A percentile compares a stretch with the other conserved stretches of the same genome.
phyloP scores from a whole-genome alignment of 2,113 vertebrate genomes.

The Rallus limicola region DNA sequence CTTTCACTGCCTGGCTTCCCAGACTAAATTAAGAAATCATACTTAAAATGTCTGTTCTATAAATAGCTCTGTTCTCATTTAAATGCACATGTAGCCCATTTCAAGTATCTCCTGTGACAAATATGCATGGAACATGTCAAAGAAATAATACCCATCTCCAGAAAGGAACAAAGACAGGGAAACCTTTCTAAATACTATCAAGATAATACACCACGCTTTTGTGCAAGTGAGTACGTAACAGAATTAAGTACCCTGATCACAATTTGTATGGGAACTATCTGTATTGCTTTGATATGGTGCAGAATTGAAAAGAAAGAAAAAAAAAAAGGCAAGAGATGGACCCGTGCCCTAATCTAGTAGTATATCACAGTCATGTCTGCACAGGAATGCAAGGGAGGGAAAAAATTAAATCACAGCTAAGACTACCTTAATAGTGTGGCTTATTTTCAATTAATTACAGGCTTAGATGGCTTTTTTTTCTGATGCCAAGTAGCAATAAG shows the following conservation, averaged over 20 bases:
- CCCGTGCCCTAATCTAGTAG: not conserved
- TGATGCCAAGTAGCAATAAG: not conserved
- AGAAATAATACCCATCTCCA: not conserved
- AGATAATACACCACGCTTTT: not conserved
- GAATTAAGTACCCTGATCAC: not conserved
- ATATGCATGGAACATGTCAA: not conserved
- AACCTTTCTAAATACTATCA: not conserved
- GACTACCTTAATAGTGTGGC: not conserved
- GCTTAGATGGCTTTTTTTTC: not conserved
- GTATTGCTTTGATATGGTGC: not conserved
- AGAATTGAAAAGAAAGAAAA: not conserved
- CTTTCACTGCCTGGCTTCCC: not conserved
- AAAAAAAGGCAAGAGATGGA: fast-evolving
- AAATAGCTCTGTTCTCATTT: slow-evolving; percentile 23
- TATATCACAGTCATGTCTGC: not conserved
- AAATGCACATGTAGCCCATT: not conserved
- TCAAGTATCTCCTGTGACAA: not conserved
- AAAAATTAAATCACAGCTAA: not conserved
- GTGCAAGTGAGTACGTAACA: not conserved
- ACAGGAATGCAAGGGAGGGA: not conserved
- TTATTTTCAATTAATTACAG: not conserved
- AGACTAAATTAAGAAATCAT: slow-evolving; percentile 50
- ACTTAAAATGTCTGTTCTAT: not conserved
- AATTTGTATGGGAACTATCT: not conserved
- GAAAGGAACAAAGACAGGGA: not conserved